Percentiles rank a stretch among this genome's conserved stretches.
phyloP scores from a whole-genome alignment of 2,113 vertebrate genomes.

The Albula goreensis region DNA sequence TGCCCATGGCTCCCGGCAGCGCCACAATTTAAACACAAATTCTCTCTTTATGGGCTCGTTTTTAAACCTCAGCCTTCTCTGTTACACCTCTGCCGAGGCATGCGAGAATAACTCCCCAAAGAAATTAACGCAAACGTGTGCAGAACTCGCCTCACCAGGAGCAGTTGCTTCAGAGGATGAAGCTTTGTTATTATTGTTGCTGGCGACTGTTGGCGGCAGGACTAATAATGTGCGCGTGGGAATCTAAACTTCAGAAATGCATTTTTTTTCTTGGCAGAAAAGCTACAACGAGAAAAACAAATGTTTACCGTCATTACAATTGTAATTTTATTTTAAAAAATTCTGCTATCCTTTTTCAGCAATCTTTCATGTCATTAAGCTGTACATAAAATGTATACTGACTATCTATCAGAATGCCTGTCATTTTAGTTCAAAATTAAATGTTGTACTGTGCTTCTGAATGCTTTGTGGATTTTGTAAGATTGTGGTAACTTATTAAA shows the following conservation, averaged over 20 bases:
- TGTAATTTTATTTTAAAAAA: too few species aligned
- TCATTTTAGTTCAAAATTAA: too few species aligned
- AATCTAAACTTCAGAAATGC: not conserved
- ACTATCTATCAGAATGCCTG: too few species aligned
- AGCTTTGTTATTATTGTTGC: not conserved
- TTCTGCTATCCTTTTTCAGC: too few species aligned
- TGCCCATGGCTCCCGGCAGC: constrained; percentile 36
- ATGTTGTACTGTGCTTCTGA: too few species aligned
- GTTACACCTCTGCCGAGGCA: constrained; percentile 35
- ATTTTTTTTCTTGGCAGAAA: not conserved
- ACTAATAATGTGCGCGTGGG: not conserved
- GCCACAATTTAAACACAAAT: constrained; percentile 44
- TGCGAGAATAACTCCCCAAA: constrained; percentile 38
- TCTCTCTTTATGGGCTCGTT: constrained; percentile 39
- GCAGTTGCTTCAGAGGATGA: not conserved
- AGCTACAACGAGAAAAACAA: not conserved
- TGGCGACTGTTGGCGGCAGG: not conserved
- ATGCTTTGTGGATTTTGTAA: too few species aligned
- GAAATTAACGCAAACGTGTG: constrained; percentile 25
- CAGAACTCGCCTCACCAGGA: constrained; percentile 3
- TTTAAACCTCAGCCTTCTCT: constrained; percentile 28
- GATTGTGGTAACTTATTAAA: too few species aligned
- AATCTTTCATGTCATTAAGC: too few species aligned
- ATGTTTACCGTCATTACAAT: too few species aligned
- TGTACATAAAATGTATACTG: too few species aligned